These are phyloP conservation scores for Fundulus diaphanus DNA, from an alignment of 2,797 vertebrate genomes.

Conservation along the genomic window DNA sequence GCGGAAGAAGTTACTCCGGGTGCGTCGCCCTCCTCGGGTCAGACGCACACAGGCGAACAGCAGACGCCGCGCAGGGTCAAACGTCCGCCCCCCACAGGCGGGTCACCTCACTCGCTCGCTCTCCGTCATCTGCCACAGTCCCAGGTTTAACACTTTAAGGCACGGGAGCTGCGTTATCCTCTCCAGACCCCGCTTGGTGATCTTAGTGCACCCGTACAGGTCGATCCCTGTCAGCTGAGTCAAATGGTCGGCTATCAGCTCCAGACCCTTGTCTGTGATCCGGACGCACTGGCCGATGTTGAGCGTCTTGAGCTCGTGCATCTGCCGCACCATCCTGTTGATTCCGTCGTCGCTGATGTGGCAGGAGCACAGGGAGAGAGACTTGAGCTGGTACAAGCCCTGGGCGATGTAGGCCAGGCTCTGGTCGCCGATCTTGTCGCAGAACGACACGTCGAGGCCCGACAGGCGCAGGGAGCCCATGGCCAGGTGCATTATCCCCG, in stretches of 20 bases:
- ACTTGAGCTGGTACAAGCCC: constrained; percentile 94
- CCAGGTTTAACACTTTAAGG: constrained; percentile 99
- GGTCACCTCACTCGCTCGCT: constrained; percentile 94
- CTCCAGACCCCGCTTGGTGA: constrained; percentile 97
- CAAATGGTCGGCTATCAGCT: constrained; percentile 96
- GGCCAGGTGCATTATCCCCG: constrained; percentile 97
- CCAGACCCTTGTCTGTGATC: constrained; percentile 98
- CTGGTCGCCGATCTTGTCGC: constrained; percentile 97
- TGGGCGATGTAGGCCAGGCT: constrained; percentile 97
- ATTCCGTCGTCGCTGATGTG: constrained; percentile 98
- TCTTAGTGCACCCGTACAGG: constrained; percentile 97
- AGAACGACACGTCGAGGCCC: constrained; percentile 95
- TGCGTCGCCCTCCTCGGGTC: constrained; percentile 46
- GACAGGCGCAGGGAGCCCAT: constrained; percentile 94
- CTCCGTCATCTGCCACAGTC: constrained; percentile 99
- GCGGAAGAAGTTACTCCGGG: constrained; percentile 58
- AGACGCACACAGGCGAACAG: constrained; percentile 28
- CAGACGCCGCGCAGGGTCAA: constrained; percentile 29
- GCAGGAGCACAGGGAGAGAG: constrained; percentile 96
- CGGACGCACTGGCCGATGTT: constrained; percentile 98
- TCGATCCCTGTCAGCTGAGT: constrained; percentile 97
- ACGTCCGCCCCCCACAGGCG: neutral
- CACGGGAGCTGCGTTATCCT: constrained; percentile 98
- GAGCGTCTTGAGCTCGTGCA: constrained; percentile 96
- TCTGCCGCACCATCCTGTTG: constrained; percentile 98